Evolutionary conservation across 1,140 invertebrate genomes (phyloP).

Genomic region (Pachypeltis micranthus): DNA sequence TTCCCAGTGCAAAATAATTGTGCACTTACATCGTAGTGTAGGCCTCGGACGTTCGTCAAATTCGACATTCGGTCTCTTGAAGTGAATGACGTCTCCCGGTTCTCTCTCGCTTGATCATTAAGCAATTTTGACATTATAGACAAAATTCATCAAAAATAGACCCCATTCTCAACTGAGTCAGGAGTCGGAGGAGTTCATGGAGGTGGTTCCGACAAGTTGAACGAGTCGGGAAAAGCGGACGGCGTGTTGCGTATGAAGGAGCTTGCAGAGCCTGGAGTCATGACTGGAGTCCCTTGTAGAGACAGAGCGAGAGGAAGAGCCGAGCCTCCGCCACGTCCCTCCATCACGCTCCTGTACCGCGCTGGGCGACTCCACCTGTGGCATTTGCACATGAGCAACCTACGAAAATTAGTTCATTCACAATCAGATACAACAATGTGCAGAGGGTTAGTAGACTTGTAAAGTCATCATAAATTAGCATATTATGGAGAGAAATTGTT

Average conservation of each 20-base stretch:
- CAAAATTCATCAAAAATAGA: background rate
- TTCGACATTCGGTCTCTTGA: too few species aligned
- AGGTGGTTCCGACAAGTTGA: conserved; percentile 16
- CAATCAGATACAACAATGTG: too few species aligned
- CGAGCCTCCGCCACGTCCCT: conserved; percentile 36
- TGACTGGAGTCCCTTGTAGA: conserved; percentile 44
- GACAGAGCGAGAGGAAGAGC: conserved; percentile 48
- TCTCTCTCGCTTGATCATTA: too few species aligned
- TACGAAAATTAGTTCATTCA: too few species aligned
- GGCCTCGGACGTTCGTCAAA: too few species aligned
- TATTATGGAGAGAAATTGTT: background rate
- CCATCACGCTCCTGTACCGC: conserved; percentile 48
- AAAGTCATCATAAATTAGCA: too few species aligned
- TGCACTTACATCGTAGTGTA: too few species aligned
- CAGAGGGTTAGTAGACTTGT: too few species aligned
- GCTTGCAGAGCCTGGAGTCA: conserved; percentile 39
- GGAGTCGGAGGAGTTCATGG: background rate
- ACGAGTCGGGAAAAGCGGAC: conserved; percentile 26
- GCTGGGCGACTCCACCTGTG: conserved; percentile 43
- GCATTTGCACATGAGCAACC: conserved; percentile 43
- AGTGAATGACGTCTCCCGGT: too few species aligned
- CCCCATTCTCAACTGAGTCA: background rate
- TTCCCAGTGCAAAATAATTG: too few species aligned
- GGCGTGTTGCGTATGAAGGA: conserved; percentile 32
- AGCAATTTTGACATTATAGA: too few species aligned